Conservation (phyloP, 2,113 vertebrate species). For the Hylia prasina region DNA sequence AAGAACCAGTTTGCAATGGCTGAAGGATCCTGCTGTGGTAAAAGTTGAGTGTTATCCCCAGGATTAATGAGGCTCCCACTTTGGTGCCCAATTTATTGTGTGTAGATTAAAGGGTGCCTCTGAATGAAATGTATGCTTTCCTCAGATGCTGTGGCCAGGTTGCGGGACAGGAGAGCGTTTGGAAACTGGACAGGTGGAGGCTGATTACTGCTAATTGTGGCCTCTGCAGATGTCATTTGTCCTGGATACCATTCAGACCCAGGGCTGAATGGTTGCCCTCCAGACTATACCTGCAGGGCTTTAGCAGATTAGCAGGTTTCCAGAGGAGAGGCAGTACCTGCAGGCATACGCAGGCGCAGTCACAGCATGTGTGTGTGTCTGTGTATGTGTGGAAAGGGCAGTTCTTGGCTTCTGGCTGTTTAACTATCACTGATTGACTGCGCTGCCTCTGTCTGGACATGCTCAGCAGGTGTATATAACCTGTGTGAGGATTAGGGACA, state of each 20-base stretch:
- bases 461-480: neutral
- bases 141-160: neutral
- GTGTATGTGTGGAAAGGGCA: neutral
- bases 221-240: neutral
- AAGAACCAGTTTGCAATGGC: neutral
- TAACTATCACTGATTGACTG: neutral
- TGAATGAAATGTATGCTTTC: neutral
- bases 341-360: neutral
- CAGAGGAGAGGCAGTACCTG: neutral
- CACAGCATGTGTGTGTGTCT: neutral
- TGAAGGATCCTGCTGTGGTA: neutral
- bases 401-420: neutral
- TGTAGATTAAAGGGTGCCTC: neutral
- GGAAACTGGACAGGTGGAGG: neutral
- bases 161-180: neutral
- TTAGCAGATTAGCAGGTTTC: neutral
- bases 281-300: neutral
- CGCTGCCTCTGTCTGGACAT: accelerated
- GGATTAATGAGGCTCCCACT: neutral
- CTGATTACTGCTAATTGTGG: neutral
- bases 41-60: neutral
- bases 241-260: neutral
- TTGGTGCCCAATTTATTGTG: neutral
- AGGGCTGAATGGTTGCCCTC: neutral
- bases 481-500: neutral